Percentiles rank a stretch among this genome's conserved stretches.
Conservation (phyloP, 2,797 vertebrate species). For the Gymnothorax reevesii region DNA sequence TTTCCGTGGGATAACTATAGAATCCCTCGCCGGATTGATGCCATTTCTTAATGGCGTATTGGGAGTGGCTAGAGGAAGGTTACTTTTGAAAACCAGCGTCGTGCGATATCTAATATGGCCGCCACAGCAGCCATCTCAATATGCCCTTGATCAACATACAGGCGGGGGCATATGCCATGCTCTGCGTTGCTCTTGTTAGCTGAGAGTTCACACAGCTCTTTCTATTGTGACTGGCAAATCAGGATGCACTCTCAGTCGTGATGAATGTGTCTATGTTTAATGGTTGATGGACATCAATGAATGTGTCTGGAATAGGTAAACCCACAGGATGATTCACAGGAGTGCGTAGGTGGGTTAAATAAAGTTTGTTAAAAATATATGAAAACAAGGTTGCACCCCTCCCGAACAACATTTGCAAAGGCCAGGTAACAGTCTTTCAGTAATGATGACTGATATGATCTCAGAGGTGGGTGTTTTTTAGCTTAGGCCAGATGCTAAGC, state of each 20-base stretch:
- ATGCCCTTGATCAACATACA: too few species aligned
- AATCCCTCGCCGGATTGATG: too few species aligned
- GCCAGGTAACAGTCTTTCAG: not conserved
- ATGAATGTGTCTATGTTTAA: not conserved
- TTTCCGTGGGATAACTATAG: too few species aligned
- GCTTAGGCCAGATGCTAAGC: not conserved
- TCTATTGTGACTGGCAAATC: not conserved
- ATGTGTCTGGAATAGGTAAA: not conserved
- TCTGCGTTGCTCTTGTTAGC: too few species aligned
- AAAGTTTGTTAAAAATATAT: not conserved
- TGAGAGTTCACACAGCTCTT: not conserved
- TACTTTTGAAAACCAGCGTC: too few species aligned
- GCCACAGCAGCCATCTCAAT: too few species aligned
- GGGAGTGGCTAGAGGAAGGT: too few species aligned
- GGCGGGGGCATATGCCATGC: too few species aligned
- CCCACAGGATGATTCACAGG: constrained; percentile 5
- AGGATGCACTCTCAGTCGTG: not conserved
- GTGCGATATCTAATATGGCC: too few species aligned
- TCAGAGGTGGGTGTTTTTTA: not conserved
- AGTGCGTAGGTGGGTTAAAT: not conserved
- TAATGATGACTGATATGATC: not conserved
- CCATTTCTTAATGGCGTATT: too few species aligned
- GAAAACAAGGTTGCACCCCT: not conserved
- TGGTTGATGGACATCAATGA: not conserved
- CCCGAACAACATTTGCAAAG: not conserved